These are phyloP conservation scores for Pluvianellus socialis DNA, from an alignment of 2,113 vertebrate genomes.

Conservation along the genomic window DNA sequence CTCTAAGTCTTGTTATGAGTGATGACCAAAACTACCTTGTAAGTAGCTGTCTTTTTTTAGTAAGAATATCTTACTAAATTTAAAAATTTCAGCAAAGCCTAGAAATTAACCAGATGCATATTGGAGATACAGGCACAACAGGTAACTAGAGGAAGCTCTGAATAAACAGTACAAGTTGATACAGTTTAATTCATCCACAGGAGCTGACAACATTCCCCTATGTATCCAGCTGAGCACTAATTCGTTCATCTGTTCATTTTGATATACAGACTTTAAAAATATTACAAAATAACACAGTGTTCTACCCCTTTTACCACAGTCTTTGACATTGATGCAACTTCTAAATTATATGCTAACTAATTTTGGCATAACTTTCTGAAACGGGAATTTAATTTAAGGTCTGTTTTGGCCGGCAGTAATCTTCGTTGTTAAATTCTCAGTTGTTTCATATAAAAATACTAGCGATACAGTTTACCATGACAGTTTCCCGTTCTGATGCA, in stretches of 20 bases:
- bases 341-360: background rate
- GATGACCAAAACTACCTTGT: background rate
- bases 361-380: background rate
- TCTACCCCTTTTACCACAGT: background rate
- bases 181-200: background rate
- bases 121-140: background rate
- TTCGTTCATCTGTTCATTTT: background rate
- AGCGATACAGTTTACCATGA: background rate
- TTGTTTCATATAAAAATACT: background rate
- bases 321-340: background rate
- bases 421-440: background rate
- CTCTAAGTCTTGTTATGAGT: background rate
- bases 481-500: background rate
- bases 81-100: background rate
- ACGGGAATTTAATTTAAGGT: background rate
- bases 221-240: background rate
- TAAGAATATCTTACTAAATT: background rate
- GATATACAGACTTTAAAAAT: accelerated
- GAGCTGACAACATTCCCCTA: background rate
- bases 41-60: background rate
- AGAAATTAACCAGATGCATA: background rate
- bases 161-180: background rate
- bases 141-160: background rate
- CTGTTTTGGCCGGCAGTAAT: background rate
- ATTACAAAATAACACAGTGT: background rate